phyloP scores from a whole-genome alignment of 2,888 invertebrate species.

The Thera britannica region DNA sequence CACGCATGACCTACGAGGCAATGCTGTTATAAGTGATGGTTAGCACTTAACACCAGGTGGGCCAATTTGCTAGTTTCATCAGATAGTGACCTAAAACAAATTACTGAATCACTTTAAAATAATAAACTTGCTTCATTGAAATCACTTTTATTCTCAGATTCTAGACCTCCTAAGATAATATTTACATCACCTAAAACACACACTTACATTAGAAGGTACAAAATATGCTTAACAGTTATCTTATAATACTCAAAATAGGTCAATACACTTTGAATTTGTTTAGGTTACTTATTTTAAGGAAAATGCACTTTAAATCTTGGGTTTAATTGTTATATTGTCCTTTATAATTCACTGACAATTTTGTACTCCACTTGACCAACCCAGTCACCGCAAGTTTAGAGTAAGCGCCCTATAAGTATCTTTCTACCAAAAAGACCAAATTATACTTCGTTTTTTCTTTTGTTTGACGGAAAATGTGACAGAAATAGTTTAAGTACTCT shows the following conservation, averaged over 20 bases:
- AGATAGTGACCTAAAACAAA: too few species aligned
- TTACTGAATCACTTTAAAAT: neutral
- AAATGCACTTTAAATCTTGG: slow-evolving; percentile 21
- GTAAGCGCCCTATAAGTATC: neutral
- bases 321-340: neutral
- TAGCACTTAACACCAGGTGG: too few species aligned
- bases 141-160: slow-evolving; percentile 27
- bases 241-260: slow-evolving; percentile 14
- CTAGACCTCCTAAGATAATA: slow-evolving; percentile 11
- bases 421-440: neutral
- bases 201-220: slow-evolving; percentile 3
- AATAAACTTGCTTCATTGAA: slow-evolving; percentile 8
- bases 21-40: too few species aligned
- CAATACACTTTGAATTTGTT: neutral
- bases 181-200: slow-evolving; percentile 16
- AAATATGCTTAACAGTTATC: slow-evolving; percentile 13
- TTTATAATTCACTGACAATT: neutral
- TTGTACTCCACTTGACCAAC: neutral
- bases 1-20: too few species aligned
- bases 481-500: too few species aligned
- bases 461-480: too few species aligned
- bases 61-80: too few species aligned
- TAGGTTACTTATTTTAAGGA: slow-evolving; percentile 6
- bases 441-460: too few species aligned
- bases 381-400: too few species aligned